Conservation (phyloP, 2,888 invertebrate genomes). For the Neoaliturus tenellus region DNA sequence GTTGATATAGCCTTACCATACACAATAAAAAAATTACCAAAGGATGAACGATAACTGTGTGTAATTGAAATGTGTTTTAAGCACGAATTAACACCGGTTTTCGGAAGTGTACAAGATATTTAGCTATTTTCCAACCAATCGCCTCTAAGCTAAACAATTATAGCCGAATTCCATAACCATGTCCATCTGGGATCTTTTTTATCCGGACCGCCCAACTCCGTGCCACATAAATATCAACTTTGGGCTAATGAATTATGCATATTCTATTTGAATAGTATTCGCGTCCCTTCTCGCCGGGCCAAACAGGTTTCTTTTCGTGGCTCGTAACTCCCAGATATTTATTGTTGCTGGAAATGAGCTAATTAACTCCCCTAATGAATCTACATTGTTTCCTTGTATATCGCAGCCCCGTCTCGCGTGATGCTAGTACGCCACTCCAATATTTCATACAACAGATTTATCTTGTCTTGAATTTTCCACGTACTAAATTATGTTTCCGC, state of each 20-base stretch:
- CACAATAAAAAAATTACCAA: too few relatives aligned
- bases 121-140: too few relatives aligned
- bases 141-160: background rate
- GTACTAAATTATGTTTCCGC: constrained; percentile 18
- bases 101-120: too few relatives aligned
- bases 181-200: background rate
- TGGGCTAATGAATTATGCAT: constrained; percentile 47
- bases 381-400: constrained; percentile 41
- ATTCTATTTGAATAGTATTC: constrained; percentile 50
- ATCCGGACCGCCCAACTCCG: background rate
- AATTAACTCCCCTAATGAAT: constrained; percentile 40
- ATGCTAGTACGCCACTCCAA: background rate
- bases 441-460: constrained; percentile 12
- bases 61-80: too few relatives aligned
- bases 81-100: too few relatives aligned
- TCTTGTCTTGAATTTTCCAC: constrained; percentile 25
- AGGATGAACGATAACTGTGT: too few relatives aligned
- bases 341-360: constrained; percentile 42
- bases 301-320: constrained; percentile 47
- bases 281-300: background rate
- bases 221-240: constrained; percentile 40
- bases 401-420: constrained; percentile 1
- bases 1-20: too few relatives aligned
- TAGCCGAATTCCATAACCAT: background rate
- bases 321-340: constrained; percentile 37